A percentile compares a stretch with the other conserved stretches of the same genome.
phyloP scores from a whole-genome alignment of 2,888 invertebrate species.

The Pollenia amentaria region DNA sequence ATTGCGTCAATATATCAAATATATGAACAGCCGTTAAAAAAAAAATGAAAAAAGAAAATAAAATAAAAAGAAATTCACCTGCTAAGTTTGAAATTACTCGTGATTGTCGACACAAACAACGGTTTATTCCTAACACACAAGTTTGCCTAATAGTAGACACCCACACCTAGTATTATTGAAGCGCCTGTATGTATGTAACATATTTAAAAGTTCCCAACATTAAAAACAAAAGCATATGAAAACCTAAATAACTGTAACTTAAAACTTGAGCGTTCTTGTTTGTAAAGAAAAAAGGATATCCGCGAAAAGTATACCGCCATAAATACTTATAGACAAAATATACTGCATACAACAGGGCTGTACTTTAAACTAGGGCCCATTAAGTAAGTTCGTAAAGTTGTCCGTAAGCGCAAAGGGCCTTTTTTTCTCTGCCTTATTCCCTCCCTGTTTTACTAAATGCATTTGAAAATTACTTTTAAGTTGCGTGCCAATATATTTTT shows the following conservation, averaged over 20 bases:
- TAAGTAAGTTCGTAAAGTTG: background rate
- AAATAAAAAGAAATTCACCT: conserved; percentile 17
- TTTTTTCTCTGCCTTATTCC: background rate
- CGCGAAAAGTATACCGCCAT: conserved; percentile 7
- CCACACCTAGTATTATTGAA: background rate
- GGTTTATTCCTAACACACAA: background rate
- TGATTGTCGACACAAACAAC: conserved; percentile 10
- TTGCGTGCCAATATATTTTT: conserved; percentile 82
- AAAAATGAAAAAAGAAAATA: background rate
- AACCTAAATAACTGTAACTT: conserved; percentile 15
- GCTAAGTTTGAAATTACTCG: conserved; percentile 36
- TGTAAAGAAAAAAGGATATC: conserved; percentile 53
- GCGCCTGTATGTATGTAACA: conserved; percentile 23
- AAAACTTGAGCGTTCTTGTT: conserved; percentile 4
- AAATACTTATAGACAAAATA: background rate
- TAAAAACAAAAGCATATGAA: conserved; percentile 20
- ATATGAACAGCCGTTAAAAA: background rate
- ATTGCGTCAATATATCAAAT: conserved; percentile 60
- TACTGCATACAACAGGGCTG: background rate
- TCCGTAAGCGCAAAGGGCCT: no score
- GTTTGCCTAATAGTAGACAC: background rate
- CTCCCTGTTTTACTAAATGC: background rate
- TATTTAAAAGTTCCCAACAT: conserved; percentile 43
- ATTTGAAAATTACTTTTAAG: background rate
- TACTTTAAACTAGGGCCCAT: background rate